Conservation (phyloP, 2,113 vertebrate species). For the Canis aureus region DNA sequence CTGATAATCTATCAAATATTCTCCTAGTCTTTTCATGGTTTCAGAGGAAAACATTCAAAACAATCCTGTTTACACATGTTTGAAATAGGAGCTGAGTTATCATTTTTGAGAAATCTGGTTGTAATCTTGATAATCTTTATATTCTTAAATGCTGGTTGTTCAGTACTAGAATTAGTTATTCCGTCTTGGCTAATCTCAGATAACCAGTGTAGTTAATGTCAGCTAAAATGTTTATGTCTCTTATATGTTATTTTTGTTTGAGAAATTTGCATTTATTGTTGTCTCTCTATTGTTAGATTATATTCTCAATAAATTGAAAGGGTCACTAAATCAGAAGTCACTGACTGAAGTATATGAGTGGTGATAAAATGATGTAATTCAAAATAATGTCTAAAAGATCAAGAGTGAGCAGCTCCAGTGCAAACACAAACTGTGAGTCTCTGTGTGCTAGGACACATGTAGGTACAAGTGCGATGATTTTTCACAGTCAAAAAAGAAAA, state of each 20-base stretch:
- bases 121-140: neutral
- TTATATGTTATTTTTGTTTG: neutral
- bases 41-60: neutral
- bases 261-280: neutral
- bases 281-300: neutral
- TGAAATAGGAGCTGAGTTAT: slow-evolving; percentile 33
- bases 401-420: neutral
- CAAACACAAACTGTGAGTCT: neutral
- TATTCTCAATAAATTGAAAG: neutral
- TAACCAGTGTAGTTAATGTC: neutral
- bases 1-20: neutral
- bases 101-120: neutral
- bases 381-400: neutral
- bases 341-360: neutral
- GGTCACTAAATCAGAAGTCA: neutral
- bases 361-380: neutral
- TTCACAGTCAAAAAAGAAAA: neutral
- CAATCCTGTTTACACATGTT: neutral
- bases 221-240: neutral
- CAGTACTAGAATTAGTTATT: neutral
- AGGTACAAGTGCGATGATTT: neutral
- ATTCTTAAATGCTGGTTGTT: neutral
- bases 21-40: neutral
- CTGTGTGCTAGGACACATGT: neutral
- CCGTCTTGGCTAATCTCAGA: neutral